A percentile compares a stretch with the other conserved stretches of the same genome.
These are phyloP conservation scores for Bungarus multicinctus DNA, from an alignment of 2,113 vertebrate species.

Conservation along the genomic window DNA sequence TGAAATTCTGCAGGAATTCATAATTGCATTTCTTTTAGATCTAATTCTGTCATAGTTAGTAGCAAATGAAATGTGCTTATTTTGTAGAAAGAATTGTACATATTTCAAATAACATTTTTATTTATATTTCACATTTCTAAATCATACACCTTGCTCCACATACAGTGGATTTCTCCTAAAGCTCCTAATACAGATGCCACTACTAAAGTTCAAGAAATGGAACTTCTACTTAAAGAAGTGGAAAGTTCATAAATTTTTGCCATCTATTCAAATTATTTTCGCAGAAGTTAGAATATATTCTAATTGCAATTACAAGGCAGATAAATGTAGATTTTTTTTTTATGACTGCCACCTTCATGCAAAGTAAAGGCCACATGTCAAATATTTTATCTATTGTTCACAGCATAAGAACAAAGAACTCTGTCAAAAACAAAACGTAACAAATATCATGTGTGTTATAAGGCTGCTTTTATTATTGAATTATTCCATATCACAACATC, in stretches of 20 bases:
- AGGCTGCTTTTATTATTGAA: neutral
- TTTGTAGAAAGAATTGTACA: neutral
- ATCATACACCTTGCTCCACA: neutral
- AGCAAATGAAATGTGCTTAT: neutral
- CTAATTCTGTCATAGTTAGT: neutral
- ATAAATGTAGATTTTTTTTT: neutral
- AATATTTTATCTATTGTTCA: neutral
- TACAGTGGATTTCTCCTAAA: neutral
- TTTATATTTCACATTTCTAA: neutral
- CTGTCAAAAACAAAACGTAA: neutral
- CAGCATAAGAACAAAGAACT: neutral
- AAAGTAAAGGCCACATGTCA: neutral
- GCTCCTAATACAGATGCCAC: neutral
- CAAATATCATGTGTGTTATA: neutral
- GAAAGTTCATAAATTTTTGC: neutral
- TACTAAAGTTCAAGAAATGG: too few relatives aligned
- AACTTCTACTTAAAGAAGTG: too few relatives aligned
- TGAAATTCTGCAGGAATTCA: neutral
- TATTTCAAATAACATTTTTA: neutral
- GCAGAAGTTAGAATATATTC: neutral
- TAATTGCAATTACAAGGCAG: neutral
- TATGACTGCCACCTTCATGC: neutral
- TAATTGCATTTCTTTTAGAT: neutral
- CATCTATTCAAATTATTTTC: neutral
- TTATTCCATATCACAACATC: neutral